Evolutionary conservation across 2,113 vertebrate species (phyloP).

Genomic region (Telmatochromis sp.): DNA sequence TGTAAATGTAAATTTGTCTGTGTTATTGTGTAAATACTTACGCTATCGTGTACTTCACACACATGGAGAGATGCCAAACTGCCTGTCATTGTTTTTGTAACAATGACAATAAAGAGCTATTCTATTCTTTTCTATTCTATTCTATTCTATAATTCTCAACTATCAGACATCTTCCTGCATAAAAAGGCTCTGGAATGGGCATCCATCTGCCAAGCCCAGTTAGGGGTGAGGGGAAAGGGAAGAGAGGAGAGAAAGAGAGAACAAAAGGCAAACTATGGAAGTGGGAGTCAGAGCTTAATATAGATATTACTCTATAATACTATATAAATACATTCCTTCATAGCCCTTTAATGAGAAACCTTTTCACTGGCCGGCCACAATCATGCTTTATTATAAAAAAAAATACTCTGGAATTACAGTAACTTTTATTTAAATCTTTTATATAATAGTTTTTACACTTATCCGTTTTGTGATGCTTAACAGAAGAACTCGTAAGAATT

Average conservation of each 20-base stretch:
- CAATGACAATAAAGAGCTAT: background rate
- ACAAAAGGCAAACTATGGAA: background rate
- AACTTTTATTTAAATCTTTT: background rate
- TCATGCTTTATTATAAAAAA: background rate
- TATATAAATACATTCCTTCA: background rate
- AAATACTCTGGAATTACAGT: background rate
- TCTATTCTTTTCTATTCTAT: background rate
- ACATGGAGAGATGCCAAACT: background rate
- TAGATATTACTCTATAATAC: background rate
- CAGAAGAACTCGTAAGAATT: background rate
- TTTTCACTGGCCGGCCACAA: background rate
- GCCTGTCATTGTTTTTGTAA: background rate
- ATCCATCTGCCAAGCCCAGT: background rate
- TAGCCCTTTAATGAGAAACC: background rate
- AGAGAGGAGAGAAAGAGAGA: background rate
- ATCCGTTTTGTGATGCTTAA: background rate
- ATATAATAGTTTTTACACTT: background rate
- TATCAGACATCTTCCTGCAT: background rate
- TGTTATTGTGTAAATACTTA: too few species aligned
- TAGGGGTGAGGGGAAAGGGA: background rate
- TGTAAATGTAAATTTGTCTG: too few species aligned
- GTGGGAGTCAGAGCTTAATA: background rate
- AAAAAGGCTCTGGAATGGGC: background rate
- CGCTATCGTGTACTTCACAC: background rate
- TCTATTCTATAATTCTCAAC: background rate